Percentiles rank a stretch among this genome's conserved stretches.
phyloP scores from a whole-genome alignment of 2,797 vertebrate genomes.

The Arremon aurantiirostris region DNA sequence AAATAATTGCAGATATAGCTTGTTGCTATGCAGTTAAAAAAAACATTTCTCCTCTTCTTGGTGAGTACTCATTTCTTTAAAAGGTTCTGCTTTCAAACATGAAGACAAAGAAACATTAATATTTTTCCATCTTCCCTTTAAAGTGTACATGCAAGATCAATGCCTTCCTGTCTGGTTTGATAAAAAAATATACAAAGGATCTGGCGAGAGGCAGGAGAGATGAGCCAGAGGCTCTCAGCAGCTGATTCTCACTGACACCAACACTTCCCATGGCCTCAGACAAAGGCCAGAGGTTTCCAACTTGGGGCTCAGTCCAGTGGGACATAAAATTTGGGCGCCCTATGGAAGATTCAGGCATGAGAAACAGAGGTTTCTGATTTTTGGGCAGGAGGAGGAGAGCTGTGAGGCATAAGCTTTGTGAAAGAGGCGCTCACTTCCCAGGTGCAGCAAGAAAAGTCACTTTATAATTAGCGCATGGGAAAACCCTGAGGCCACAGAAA shows the following conservation, averaged over 20 bases:
- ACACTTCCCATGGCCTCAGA: neutral
- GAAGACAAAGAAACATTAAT: conserved; percentile 24
- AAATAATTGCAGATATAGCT: conserved; percentile 57
- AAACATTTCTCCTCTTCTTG: conserved; percentile 12
- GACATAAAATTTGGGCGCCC: neutral
- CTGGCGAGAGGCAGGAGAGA: neutral
- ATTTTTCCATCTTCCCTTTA: neutral
- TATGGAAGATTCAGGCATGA: neutral
- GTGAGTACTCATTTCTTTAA: conserved; percentile 38
- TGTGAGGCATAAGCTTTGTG: neutral
- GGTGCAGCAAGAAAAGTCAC: neutral
- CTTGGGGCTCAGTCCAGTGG: accelerated
- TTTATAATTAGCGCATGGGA: neutral
- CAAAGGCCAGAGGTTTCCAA: neutral
- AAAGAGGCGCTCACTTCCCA: neutral
- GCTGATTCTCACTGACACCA: neutral
- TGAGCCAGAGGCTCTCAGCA: neutral
- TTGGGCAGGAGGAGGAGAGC: neutral
- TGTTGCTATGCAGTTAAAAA: conserved; percentile 57
- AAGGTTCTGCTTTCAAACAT: neutral
- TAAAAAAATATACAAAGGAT: neutral
- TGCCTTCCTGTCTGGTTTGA: neutral
- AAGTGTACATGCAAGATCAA: neutral
- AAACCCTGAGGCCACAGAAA: neutral
- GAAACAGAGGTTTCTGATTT: neutral